Base-by-base conservation (phyloP, 2,888 invertebrate genomes). In the Pemphredon lugubris region DNA sequence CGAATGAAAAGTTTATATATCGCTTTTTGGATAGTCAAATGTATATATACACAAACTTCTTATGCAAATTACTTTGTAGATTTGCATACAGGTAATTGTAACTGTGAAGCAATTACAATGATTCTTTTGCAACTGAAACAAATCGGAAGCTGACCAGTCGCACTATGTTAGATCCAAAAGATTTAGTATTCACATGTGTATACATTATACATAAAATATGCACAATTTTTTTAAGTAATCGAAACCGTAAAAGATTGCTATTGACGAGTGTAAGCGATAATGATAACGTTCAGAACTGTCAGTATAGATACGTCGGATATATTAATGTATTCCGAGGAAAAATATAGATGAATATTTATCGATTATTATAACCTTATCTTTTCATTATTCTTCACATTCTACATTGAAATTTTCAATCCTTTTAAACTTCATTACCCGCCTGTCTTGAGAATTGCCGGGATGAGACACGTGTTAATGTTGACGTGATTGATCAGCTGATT, bases 261-360 rank as follows among this genome's bases (percentile, higher is more conserved):
- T n/a, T 34, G n/a, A 4, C 34, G 34, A 4, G n/a, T 34, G 34
- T n/a, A n/a, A 34, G n/a, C n/a, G n/a, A 34, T 34, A 34, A 34
- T 34, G 2, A 30, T 30, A 30, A 30, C 9, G n/a, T n/a, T n/a
- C n/a, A n/a, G n/a, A n/a, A n/a, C n/a, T 30, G 9, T 30, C 30
- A n/a, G 9, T n/a, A 34, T n/a, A 34, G 34, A 34, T 34, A 34
- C 9, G n/a, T 34, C n/a, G n/a, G n/a, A 9, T 11, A 34, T 34
- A 34, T 7, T 34, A n/a, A 34, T 34, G 34, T 34, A 34, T 34
- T n/a, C 1, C 1, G 34, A 7, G 34, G n/a, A 7, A 34, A 34
- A n/a, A 34, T 34, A 34, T 34, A 34, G n/a, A 34, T 34, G n/a
- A 34, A 34, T 34, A 34, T 34, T 34, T 34, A 34, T 34, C n/a